Evolutionary conservation across 1,140 invertebrate genomes (phyloP), one percentile per base, ranked within the genome.

Genomic region (Bombus consobrinus): DNA sequence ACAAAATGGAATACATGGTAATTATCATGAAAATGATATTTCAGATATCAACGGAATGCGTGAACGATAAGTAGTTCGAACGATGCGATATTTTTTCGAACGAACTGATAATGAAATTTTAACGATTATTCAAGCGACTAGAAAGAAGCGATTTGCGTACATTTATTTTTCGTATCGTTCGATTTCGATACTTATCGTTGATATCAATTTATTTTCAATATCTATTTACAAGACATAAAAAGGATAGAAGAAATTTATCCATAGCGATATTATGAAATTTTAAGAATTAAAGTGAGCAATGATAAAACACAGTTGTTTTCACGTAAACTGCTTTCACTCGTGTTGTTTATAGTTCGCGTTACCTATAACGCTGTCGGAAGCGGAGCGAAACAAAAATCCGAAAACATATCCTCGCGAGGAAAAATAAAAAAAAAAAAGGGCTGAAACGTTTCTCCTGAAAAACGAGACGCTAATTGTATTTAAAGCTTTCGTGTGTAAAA

Each of bases 381-480:
- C 34, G 53, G 37, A n/a, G 13, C 28, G n/a, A 43, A 66, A 66
- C 3, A 43, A 57, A 68, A 66, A 69, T 74, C 71, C 39, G 62
- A 86, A 75, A 74, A 85, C 77, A 57, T 32, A 18, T 81, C 15
- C 66, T 28, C 18, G n/a, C 59, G 37, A 78, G 47, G 43, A 47
- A 72, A 78, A 78, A 53, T 73, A 22, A 34, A 57, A 62, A n/a
- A 81, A 25, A n/a, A 34, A 28, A 39, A 28, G n/a, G 28, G 41
- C n/a, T 32, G 74, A 28, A 47, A 37, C 47, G 73, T 28, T 57
- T 18, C 73, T 28, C 73, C 32, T 75, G 73, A 75, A 75, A 75
- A 34, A n/a, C 28, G 59, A 59, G 69, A 41, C 78, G 25, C 47
- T 82, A 88, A 89, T 89, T 89, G 79, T 41, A 68, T 88, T 88